Conservation (phyloP, 2,113 vertebrate genomes). For the Crotophaga sulcirostris region DNA sequence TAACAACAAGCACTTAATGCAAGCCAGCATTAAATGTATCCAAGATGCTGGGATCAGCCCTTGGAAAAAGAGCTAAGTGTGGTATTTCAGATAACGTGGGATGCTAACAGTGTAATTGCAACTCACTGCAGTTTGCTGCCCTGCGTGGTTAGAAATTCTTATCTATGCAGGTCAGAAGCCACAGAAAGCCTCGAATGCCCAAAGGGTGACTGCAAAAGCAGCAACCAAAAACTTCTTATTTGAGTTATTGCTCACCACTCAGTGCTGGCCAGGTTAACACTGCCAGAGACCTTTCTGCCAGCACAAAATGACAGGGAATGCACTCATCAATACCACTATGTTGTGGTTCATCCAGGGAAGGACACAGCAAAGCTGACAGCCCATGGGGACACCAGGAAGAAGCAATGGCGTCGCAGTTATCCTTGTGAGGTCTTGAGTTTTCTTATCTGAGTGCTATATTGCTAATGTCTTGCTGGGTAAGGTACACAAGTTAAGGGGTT, state of each 20-base stretch:
- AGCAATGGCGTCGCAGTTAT: fast-evolving
- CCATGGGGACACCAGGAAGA: fast-evolving
- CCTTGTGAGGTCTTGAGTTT: not conserved
- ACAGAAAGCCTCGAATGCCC: not conserved
- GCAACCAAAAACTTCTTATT: not conserved
- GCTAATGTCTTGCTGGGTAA: fast-evolving
- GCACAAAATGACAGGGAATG: not conserved
- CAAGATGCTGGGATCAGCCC: not conserved
- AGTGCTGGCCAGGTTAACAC: not conserved
- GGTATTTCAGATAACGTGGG: not conserved
- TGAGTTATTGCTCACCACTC: not conserved
- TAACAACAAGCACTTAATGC: not conserved
- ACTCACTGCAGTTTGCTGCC: not conserved
- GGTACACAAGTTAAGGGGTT: not conserved
- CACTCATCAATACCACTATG: fast-evolving
- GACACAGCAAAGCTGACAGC: not conserved
- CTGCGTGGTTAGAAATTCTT: not conserved
- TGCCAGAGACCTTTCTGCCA: not conserved
- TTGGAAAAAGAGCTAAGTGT: not conserved
- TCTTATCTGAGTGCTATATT: not conserved
- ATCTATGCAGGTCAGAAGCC: not conserved
- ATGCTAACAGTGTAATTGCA: not conserved
- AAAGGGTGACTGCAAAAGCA: not conserved
- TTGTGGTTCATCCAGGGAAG: not conserved
- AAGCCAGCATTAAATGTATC: not conserved